These are phyloP conservation scores for Neocrepidodera transversa DNA, from an alignment of 2,888 invertebrate genomes.

Conservation along the genomic window DNA sequence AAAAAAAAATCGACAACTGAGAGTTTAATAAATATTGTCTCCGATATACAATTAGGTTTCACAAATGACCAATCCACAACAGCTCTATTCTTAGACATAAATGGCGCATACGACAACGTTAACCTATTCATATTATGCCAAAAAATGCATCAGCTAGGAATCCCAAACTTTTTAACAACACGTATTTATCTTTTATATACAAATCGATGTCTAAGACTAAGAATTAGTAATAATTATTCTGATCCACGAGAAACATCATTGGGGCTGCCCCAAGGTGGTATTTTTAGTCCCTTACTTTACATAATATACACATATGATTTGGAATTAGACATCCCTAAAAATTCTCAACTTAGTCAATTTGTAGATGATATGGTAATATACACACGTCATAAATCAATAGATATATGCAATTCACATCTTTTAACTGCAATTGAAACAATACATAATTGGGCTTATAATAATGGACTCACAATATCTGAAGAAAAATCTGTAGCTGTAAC, in stretches of 20 bases:
- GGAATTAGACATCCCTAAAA: not conserved
- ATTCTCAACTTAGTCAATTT: not conserved
- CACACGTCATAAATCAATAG: not conserved
- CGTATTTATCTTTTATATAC: not conserved
- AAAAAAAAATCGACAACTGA: constrained; percentile 1
- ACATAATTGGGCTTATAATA: not conserved
- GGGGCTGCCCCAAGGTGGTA: not conserved
- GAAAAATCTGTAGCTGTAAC: not conserved
- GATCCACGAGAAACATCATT: not conserved
- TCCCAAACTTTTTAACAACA: not conserved
- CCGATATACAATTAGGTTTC: constrained; percentile 16
- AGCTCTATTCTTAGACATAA: constrained; percentile 14
- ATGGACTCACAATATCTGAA: not conserved
- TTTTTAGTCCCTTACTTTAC: not conserved
- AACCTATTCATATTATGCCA: not conserved
- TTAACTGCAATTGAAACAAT: no score
- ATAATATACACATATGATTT: not conserved
- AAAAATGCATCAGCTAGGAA: constrained; percentile 7
- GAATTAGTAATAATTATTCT: not conserved
- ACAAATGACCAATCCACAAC: not conserved
- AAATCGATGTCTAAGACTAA: not conserved
- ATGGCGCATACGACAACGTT: constrained; percentile 16
- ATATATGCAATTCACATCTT: no score
- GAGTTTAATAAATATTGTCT: not conserved
- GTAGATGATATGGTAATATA: not conserved